Percentiles rank a stretch among this genome's conserved stretches.
Evolutionary conservation across 2,797 vertebrate species (phyloP).

Genomic region (Enteromius anoplus): DNA sequence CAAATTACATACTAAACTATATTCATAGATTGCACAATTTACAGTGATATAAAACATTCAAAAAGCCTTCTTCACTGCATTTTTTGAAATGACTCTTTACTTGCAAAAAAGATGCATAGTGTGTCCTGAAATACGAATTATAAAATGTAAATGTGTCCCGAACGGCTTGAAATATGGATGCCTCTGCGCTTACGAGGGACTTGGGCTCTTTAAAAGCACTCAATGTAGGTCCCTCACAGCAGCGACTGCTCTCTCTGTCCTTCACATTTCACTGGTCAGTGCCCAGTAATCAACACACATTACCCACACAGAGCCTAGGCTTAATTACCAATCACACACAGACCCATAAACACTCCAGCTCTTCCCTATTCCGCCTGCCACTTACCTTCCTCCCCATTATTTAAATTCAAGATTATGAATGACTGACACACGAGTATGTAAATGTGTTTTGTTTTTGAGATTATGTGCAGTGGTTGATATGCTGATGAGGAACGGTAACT

Average conservation of each 20-base stretch:
- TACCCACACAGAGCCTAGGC: conserved; percentile 64
- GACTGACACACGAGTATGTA: conserved; percentile 58
- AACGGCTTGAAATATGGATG: conserved; percentile 14
- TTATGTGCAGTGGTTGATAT: conserved; percentile 53
- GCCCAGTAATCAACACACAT: conserved; percentile 69
- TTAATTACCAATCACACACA: conserved; percentile 70
- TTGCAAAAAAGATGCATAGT: not conserved
- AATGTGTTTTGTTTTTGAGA: conserved; percentile 57
- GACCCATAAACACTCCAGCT: conserved; percentile 50
- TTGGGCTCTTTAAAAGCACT: conserved; percentile 23
- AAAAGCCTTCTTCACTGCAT: not conserved
- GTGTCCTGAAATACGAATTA: not conserved
- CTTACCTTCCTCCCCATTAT: conserved; percentile 55
- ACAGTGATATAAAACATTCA: not conserved
- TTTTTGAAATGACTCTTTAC: not conserved
- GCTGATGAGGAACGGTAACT: conserved; percentile 53
- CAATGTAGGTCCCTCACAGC: conserved; percentile 28
- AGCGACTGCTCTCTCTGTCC: conserved; percentile 63
- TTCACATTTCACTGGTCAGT: conserved; percentile 79
- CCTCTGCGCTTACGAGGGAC: not conserved
- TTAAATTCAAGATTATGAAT: conserved; percentile 56
- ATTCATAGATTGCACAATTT: not conserved
- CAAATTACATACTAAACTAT: not conserved
- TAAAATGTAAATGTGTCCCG: conserved; percentile 9
- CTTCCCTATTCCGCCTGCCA: conserved; percentile 17